A percentile compares a stretch with the other conserved stretches of the same genome.
Conservation (phyloP, 2,113 vertebrate genomes). For the Acrocephalus arundinaceus region DNA sequence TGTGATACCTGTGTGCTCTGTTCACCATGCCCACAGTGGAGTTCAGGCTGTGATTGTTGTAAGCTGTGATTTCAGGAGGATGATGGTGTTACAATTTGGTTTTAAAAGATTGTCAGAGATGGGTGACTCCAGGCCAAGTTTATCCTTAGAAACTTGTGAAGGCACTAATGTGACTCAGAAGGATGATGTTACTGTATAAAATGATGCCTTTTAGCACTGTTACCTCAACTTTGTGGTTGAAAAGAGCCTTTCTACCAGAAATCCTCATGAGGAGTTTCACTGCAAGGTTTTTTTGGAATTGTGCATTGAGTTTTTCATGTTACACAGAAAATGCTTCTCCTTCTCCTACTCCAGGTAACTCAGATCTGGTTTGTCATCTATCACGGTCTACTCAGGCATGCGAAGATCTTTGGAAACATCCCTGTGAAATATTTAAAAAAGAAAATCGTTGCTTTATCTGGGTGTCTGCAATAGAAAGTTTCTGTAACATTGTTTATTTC, state of each 20-base stretch:
- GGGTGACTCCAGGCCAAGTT: background rate
- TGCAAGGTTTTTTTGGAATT: background rate
- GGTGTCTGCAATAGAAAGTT: background rate
- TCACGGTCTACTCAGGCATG: accelerated
- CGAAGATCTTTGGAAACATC: background rate
- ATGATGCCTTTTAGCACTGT: background rate
- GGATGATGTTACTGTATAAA: background rate
- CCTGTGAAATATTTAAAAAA: background rate
- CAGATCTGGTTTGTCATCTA: accelerated
- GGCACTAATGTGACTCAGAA: background rate
- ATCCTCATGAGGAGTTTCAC: background rate
- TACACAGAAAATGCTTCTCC: background rate
- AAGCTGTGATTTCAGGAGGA: background rate
- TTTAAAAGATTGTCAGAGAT: background rate
- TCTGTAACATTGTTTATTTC: background rate
- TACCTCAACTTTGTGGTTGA: background rate
- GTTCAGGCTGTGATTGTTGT: background rate
- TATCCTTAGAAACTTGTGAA: background rate
- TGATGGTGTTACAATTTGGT: background rate
- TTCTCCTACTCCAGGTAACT: background rate
- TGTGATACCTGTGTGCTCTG: background rate
- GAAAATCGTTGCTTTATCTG: background rate
- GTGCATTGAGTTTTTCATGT: background rate
- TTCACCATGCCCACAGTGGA: accelerated
- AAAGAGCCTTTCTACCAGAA: background rate